A percentile compares a stretch with the other conserved stretches of the same genome.
Conservation (phyloP, 2,888 invertebrate genomes). For the Pachymerium ferrugineum region DNA sequence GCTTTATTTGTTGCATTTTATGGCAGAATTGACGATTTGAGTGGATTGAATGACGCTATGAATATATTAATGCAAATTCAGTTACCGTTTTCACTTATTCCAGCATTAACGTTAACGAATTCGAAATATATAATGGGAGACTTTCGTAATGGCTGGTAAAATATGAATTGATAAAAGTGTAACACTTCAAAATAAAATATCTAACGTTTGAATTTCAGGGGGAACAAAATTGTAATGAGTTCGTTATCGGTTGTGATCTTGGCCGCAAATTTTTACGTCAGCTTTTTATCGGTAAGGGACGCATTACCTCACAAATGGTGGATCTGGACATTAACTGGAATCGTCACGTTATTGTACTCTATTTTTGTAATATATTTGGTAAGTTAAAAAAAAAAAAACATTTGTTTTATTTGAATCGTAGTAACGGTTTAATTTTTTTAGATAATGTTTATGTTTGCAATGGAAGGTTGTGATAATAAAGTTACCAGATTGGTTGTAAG, state of each 20-base stretch:
- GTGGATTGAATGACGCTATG: conserved; percentile 74
- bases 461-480: too few species aligned
- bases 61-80: conserved; percentile 83
- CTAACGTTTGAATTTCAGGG: neutral
- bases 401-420: too few species aligned
- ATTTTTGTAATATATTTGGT: conserved; percentile 25
- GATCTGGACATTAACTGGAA: neutral
- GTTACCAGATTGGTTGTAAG: too few species aligned
- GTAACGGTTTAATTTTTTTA: too few species aligned
- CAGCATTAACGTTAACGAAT: conserved; percentile 79
- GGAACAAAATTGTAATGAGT: neutral
- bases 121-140: conserved; percentile 73
- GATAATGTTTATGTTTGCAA: too few species aligned
- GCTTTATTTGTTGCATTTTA: conserved; percentile 61
- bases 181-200: neutral
- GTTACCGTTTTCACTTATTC: conserved; percentile 79
- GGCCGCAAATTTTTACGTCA: conserved; percentile 6
- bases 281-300: neutral
- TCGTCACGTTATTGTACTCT: neutral
- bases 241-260: neutral
- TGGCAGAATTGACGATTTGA: conserved; percentile 61
- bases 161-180: neutral
- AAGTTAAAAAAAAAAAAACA: neutral
- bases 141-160: conserved; percentile 70
- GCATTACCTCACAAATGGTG: neutral